Conservation (phyloP, 2,888 invertebrate species). For the Drosophila demipolita region DNA sequence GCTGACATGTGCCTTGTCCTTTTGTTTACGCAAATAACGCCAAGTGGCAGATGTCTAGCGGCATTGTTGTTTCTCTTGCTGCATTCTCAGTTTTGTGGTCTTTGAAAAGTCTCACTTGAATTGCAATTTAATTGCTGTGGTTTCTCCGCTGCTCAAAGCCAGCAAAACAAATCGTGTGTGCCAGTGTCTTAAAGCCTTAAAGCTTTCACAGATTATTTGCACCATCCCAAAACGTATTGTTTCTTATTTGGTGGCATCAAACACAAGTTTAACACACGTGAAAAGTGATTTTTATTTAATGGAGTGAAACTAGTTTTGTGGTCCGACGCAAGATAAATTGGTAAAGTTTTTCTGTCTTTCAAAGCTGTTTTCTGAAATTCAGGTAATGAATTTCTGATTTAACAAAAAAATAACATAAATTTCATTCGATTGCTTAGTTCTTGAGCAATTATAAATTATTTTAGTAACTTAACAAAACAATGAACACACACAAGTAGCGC, state of each 20-base stretch:
- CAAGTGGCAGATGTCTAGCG: conserved; percentile 59
- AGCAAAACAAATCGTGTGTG: background rate
- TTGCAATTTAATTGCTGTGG: conserved; percentile 51
- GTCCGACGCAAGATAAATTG: background rate
- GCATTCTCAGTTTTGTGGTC: conserved; percentile 49
- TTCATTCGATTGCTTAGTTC: background rate
- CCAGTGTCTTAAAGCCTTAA: background rate
- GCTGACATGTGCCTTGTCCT: conserved; percentile 57
- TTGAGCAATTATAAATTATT: too few relatives aligned
- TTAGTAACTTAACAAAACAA: background rate
- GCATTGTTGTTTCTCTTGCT: conserved; percentile 27
- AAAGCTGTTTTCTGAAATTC: background rate
- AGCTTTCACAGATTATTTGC: background rate
- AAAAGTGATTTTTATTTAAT: background rate
- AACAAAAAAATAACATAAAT: background rate
- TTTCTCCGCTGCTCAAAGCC: conserved; percentile 11
- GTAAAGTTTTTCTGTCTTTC: background rate
- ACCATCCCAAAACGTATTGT: background rate
- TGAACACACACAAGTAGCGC: too few relatives aligned
- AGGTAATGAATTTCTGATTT: background rate
- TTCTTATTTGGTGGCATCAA: background rate
- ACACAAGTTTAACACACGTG: background rate
- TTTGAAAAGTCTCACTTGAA: conserved; percentile 40
- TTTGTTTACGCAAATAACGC: conserved; percentile 59
- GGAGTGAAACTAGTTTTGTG: background rate